Base-by-base conservation (phyloP, 2,888 invertebrate genomes). In the Rapana venosa region DNA sequence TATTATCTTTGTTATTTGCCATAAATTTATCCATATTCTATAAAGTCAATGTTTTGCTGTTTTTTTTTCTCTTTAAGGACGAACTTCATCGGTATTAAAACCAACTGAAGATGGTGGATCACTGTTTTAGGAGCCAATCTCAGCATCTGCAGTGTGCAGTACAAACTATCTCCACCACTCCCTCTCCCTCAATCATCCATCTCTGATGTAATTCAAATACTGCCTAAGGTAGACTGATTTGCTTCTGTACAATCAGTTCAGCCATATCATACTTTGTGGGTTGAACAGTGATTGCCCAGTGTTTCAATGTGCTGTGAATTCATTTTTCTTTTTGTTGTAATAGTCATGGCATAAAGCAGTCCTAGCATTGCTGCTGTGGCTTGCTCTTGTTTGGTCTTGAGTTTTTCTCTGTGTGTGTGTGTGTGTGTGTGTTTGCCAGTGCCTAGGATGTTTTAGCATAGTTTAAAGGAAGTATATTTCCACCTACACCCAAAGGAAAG, bases 21-120 rank as follows among this genome's bases (percentile, higher is more conserved):
- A 15, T 11, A 61, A 61, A 61, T 11, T 61, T 17, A 61, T 15
- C 61, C 11, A 17, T 61, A 61, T 17, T 61, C 17, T 15, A 61
- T 61, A 15, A 15, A 15, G 11, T 61, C 13, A 15, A 17, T 61
- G 61, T 61, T 61, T n/a, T n/a, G n/a, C n/a, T n/a, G n/a, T n/a
- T n/a, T 2, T 22, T 36, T 47, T 56, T n/a, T 61, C n/a, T n/a
- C n/a, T n/a, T n/a, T n/a, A n/a, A n/a, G 99, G 84, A 99, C 99
- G 58, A 99, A 98, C 96, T 99, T 99, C 96, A 98, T 99, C 92
- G 97, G 99, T 4, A 98, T 99, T 93, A 99, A 99, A 96, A 99
- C 99, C 0, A 99, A 99, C 96, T 98, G 89, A 98, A 98, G 96
- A 99, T 99, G 99, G 97, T 98, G 47, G 98, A 98, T 91, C 97